Conservation (phyloP, 1,140 invertebrate species). For the Helicorthomorpha holstii region DNA sequence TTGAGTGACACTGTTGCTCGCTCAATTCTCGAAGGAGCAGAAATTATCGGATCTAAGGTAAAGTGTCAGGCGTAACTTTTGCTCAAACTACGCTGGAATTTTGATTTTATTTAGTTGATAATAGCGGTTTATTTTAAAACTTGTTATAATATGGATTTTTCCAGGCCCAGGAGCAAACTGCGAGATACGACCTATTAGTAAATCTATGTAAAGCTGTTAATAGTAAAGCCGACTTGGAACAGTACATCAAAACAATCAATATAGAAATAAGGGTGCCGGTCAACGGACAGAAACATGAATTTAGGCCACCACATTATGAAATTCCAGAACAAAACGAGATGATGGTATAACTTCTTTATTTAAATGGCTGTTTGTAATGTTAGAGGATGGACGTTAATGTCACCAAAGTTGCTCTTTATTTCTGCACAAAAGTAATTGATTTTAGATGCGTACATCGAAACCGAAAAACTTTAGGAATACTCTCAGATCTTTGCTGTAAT, state of each 20-base stretch:
- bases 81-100: background rate
- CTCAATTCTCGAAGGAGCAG: constrained; percentile 57
- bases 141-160: constrained; percentile 14
- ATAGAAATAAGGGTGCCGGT: constrained; percentile 23
- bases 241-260: constrained; percentile 43
- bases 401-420: no score
- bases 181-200: constrained; percentile 54
- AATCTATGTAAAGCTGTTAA: constrained; percentile 49
- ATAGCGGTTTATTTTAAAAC: background rate
- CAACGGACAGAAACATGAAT: constrained; percentile 37
- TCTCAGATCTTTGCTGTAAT: no score
- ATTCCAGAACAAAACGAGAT: constrained; percentile 16
- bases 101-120: background rate
- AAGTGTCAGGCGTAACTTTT: constrained; percentile 17
- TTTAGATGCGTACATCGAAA: no score
- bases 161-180: constrained; percentile 53
- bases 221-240: constrained; percentile 46
- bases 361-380: no score
- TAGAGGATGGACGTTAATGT: no score
- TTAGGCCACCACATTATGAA: constrained; percentile 41
- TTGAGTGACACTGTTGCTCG: constrained; percentile 60
- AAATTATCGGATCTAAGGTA: constrained; percentile 63
- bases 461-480: no score
- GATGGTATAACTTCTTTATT: no score
- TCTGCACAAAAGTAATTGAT: no score